A percentile compares a stretch with the other conserved stretches of the same genome.
Evolutionary conservation across 2,797 vertebrate genomes (phyloP).

Genomic region (Sebastes hubbsi): DNA sequence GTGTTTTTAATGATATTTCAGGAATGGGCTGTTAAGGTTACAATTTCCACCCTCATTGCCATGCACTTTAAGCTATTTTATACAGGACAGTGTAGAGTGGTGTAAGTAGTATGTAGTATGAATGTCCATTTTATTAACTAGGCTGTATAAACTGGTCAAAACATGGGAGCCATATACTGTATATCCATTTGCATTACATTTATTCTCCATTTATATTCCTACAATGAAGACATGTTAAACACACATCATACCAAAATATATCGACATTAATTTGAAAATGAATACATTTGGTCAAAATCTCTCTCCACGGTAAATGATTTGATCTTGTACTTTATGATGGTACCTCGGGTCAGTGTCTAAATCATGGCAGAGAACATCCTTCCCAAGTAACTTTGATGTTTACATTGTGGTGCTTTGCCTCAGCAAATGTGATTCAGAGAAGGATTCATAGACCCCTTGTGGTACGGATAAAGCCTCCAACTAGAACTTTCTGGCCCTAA

Average conservation of each 20-base stretch:
- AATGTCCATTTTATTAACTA: slow-evolving; percentile 1
- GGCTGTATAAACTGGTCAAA: background rate
- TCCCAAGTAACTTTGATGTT: slow-evolving; percentile 37
- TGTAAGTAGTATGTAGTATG: background rate
- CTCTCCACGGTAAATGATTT: background rate
- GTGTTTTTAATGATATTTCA: slow-evolving; percentile 47
- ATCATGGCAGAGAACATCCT: slow-evolving; percentile 19
- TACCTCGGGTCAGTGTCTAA: slow-evolving; percentile 1
- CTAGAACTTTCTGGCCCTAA: slow-evolving; percentile 71
- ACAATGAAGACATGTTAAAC: background rate
- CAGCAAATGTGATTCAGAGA: slow-evolving; percentile 26
- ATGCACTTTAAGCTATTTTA: slow-evolving; percentile 4
- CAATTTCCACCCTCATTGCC: background rate
- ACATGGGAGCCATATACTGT: background rate
- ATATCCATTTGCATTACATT: background rate
- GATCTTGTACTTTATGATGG: background rate
- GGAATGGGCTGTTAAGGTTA: slow-evolving; percentile 24
- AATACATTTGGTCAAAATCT: background rate
- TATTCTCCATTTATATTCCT: background rate
- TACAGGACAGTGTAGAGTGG: background rate
- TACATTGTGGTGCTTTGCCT: slow-evolving; percentile 22
- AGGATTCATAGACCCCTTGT: slow-evolving; percentile 34
- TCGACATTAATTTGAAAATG: background rate
- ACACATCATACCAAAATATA: background rate
- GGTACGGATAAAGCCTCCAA: slow-evolving; percentile 53